These are phyloP conservation scores for Ylistrum balloti DNA, from an alignment of 1,140 invertebrate genomes.

Conservation along the genomic window DNA sequence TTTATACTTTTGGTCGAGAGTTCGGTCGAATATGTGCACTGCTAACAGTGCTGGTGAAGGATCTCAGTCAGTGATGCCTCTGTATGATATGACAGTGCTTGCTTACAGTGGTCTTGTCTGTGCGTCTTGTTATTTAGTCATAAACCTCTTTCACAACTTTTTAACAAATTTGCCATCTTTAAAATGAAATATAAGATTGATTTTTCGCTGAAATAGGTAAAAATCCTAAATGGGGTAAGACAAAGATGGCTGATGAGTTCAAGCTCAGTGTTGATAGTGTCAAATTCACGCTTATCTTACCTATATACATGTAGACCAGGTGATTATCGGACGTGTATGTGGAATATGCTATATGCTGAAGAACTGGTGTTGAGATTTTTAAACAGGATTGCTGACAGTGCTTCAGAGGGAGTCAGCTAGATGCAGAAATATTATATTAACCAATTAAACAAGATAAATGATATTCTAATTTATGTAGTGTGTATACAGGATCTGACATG, in stretches of 20 bases:
- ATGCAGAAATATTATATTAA: neutral
- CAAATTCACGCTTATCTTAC: slow-evolving; percentile 1
- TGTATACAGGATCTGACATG: slow-evolving; percentile 33
- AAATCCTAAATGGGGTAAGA: neutral
- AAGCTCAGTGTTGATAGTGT: slow-evolving; percentile 9
- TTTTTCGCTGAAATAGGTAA: neutral
- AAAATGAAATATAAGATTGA: neutral
- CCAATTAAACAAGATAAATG: neutral
- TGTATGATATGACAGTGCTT: neutral
- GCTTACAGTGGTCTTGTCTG: slow-evolving; percentile 30
- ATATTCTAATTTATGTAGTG: neutral
- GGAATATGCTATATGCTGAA: slow-evolving; percentile 5
- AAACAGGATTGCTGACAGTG: neutral
- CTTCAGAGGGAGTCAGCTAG: neutral
- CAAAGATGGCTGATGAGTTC: neutral
- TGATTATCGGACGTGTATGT: neutral
- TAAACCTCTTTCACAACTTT: neutral
- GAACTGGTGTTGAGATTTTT: neutral
- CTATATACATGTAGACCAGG: neutral
- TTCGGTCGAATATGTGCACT: slow-evolving; percentile 21
- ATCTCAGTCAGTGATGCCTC: slow-evolving; percentile 37
- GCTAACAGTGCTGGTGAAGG: neutral
- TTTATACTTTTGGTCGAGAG: slow-evolving; percentile 33
- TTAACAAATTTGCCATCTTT: neutral
- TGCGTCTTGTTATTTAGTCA: slow-evolving; percentile 18